Evolutionary conservation across 2,113 vertebrate genomes (phyloP), one percentile per base, ranked within the genome.

Genomic region (Ellobius talpinus): DNA sequence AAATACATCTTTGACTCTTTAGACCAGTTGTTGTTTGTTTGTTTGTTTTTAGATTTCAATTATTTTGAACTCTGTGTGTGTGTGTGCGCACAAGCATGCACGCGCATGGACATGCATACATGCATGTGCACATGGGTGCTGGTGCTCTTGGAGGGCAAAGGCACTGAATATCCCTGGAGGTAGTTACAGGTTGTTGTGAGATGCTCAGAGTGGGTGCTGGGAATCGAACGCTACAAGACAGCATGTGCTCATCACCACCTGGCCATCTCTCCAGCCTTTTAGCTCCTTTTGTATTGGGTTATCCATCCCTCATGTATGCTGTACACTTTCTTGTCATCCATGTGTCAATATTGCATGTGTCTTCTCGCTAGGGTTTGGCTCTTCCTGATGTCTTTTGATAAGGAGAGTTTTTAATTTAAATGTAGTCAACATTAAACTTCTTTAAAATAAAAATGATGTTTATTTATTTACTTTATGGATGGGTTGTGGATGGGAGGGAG

Each of bases 331-430:
- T 68, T 50, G 6, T 78, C 26, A 0, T 39, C 42, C 26, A 31
- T 39, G 72, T 33, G 33, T 26, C 61, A 50, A 7, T 85, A 42
- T 63, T 36, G 6, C n/a, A 39, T 1, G 36, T 73, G 14, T 86
- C 58, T 70, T 87, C 42, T 63, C 16, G 1, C 24, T 87, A 8
- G 50, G 29, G 31, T 52, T 68, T 81, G 50, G 13, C 39, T 63
- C 13, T 58, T 68, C 24, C 74, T 63, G 23, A 3, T 61, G 17
- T 73, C 63, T 81, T 92, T 78, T 78, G 73, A 89, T 39, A 31
- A 72, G n/a, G 45, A 61, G 55, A 85, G 68, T n/a, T 87, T 90
- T 92, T 42, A 11, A 76, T 90, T 65, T 93, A 87, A 72, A 73
- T 61, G 33, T 73, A 58, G 78, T 94, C 39, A 70, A 82, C 66